Evolutionary conservation across 2,113 vertebrate genomes (phyloP), one percentile per base, ranked within the genome.

Genomic region (Pithys albifrons): DNA sequence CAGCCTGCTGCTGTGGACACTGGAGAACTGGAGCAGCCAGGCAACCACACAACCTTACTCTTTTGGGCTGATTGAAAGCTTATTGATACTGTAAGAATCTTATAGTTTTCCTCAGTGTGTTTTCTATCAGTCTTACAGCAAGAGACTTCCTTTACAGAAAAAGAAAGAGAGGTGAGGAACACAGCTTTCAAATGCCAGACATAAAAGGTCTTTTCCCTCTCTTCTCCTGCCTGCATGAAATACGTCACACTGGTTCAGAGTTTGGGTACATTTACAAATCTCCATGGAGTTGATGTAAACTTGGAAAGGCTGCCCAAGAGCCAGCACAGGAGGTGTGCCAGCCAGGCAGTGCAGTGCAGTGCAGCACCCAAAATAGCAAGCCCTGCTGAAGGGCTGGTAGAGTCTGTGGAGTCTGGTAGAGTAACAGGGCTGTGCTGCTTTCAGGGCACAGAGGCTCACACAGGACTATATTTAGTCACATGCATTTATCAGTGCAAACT

Each of bases 31-130:
- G 39, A 83, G 33, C 51, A 81, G 69, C 19, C 54, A 70, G 57
- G 46, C 48, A 87, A 59, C 14, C 5, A 55, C 20, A 48, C 24
- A 80, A 59, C 39, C 20, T 59, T 74, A 14, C 12, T 81, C 35
- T 83, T 95, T 46, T 73, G 52, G 57, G 10, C 7, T 62, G n/a
- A 61, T 3, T 52, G 58, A 73, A 87, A 93, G 41, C 46, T 95
- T 51, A 37, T 7, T 29, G 66, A 37, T 25, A 14, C 27, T 66
- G 18, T 29, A 88, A 45, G 57, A 78, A 82, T 85, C 19, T 58
- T 75, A 79, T 19, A 0, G 0, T 72, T 85, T 82, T 70, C 82
- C 51, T 79, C 46, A 66, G n/a, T 19, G 37, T 1, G 0, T 49
- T 88, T 94, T 73, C 48, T 72, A 7, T 24, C 2, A 2, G 12